phyloP scores from a whole-genome alignment of 2,888 invertebrate genomes.

The Xanthorhoe spadicearia region DNA sequence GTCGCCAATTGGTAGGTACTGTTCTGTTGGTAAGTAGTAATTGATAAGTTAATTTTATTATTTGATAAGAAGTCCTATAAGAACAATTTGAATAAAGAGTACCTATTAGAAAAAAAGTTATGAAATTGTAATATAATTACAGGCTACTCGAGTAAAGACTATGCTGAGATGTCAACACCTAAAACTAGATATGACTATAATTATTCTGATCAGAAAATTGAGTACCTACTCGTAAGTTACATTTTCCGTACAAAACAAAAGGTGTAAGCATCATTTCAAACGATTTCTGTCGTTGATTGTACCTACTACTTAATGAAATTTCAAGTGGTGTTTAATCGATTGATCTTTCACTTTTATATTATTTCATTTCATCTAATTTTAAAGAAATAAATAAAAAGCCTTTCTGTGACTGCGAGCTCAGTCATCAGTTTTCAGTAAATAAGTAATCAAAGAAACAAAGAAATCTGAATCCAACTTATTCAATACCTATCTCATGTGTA shows the following conservation, averaged over 20 bases:
- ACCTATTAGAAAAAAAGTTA: too few relatives aligned
- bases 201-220: too few relatives aligned
- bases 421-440: too few relatives aligned
- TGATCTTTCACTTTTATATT: slow-evolving; percentile 49
- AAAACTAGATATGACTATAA: too few relatives aligned
- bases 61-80: background rate
- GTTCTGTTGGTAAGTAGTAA: slow-evolving; percentile 10
- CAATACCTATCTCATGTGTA: background rate
- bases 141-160: too few relatives aligned
- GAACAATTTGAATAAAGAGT: too few relatives aligned
- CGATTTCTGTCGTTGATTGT: slow-evolving; percentile 42
- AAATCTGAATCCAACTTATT: background rate
- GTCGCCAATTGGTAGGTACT: slow-evolving; percentile 23
- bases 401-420: too few relatives aligned
- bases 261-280: background rate
- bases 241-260: too few relatives aligned
- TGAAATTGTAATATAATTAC: too few relatives aligned
- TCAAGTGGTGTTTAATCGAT: slow-evolving; percentile 63
- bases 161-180: too few relatives aligned
- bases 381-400: background rate
- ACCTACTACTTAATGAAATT: slow-evolving; percentile 55
- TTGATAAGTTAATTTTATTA: background rate
- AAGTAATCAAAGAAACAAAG: too few relatives aligned
- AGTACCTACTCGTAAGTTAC: too few relatives aligned
- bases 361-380: slow-evolving; percentile 18